Conservation (phyloP, 2,797 vertebrate species). For the Monodelphis domestica region DNA sequence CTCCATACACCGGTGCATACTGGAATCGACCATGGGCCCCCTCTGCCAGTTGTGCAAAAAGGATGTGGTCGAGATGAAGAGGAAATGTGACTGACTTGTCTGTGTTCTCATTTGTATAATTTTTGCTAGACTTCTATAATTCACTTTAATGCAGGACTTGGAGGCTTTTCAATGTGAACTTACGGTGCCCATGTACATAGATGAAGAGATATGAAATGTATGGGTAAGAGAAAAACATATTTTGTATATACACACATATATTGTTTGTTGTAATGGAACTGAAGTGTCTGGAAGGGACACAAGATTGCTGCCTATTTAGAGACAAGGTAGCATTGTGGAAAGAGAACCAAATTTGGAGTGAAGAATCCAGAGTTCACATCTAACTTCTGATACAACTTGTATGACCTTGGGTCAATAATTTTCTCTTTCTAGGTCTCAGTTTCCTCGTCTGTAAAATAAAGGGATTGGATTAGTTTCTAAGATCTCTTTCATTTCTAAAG, state of each 20-base stretch:
- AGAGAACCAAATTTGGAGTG: background rate
- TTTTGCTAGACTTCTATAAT: background rate
- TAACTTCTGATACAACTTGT: background rate
- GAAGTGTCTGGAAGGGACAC: background rate
- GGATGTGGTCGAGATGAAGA: background rate
- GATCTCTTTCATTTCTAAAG: background rate
- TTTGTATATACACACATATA: background rate
- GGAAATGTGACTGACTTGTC: background rate
- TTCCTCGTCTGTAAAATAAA: background rate
- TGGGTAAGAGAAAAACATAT: background rate
- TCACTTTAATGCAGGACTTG: background rate
- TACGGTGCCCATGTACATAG: background rate
- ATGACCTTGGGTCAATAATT: background rate
- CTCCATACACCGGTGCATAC: background rate
- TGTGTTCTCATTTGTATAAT: background rate
- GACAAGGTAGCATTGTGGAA: background rate
- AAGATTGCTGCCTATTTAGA: background rate
- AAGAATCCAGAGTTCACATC: background rate
- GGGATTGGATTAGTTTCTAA: background rate
- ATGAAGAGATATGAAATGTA: background rate
- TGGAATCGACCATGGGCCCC: background rate
- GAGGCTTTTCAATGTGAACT: background rate
- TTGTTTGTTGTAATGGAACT: background rate
- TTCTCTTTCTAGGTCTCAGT: background rate
- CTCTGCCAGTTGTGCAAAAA: background rate